A percentile compares a stretch with the other conserved stretches of the same genome.
Evolutionary conservation across 2,797 vertebrate species (phyloP).

Genomic region (Uromys caudimaculatus): DNA sequence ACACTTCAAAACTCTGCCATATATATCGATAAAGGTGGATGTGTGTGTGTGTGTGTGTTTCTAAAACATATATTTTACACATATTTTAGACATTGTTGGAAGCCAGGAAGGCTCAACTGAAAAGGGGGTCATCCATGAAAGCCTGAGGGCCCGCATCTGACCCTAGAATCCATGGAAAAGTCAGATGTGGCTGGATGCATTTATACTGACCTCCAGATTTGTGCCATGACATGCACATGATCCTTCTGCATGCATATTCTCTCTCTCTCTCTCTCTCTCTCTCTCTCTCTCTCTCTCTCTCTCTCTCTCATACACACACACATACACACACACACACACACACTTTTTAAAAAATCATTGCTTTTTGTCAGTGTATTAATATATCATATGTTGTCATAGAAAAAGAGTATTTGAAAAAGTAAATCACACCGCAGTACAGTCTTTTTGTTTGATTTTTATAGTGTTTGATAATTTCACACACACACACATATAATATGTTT

Average conservation of each 20-base stretch:
- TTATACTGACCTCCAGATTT: background rate
- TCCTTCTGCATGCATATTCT: background rate
- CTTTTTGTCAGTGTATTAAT: background rate
- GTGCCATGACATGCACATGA: background rate
- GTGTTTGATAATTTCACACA: background rate
- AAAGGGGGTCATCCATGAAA: background rate
- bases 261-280: too few relatives aligned
- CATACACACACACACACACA: background rate
- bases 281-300: too few relatives aligned
- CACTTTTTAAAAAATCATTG: background rate
- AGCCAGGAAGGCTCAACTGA: background rate
- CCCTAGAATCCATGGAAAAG: too few relatives aligned
- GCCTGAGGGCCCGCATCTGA: background rate
- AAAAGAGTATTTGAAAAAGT: conserved; percentile 2
- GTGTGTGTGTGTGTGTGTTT: background rate
- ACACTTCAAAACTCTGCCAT: background rate
- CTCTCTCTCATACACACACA: background rate
- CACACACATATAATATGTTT: background rate
- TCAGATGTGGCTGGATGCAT: too few relatives aligned
- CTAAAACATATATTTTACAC: too few relatives aligned
- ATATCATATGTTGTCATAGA: background rate
- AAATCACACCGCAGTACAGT: background rate
- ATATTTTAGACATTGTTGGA: too few relatives aligned
- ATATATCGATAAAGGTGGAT: background rate
- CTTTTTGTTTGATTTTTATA: background rate